Conservation (phyloP, 2,113 vertebrate genomes). For the Dicrurus megarhynchus region DNA sequence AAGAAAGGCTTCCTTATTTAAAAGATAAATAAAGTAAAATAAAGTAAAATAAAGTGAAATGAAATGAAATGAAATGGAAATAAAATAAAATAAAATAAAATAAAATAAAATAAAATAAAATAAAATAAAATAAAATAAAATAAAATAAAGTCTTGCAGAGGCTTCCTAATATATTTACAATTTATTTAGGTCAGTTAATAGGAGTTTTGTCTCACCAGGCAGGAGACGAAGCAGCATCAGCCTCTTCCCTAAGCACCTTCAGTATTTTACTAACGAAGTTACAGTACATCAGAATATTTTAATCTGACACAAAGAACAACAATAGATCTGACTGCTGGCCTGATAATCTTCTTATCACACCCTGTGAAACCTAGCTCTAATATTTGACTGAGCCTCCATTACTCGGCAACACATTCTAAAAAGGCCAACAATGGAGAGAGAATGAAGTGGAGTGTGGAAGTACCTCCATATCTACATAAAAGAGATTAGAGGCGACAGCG, state of each 20-base stretch:
- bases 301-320: constrained; percentile 81
- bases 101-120: neutral
- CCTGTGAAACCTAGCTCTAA: constrained; percentile 81
- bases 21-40: neutral
- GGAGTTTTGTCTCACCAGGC: constrained; percentile 63
- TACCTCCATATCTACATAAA: constrained; percentile 92
- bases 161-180: constrained; percentile 24
- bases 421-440: constrained; percentile 75
- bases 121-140: neutral
- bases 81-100: neutral
- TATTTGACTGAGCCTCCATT: constrained; percentile 74
- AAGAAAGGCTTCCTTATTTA: neutral
- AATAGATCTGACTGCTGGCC: constrained; percentile 73
- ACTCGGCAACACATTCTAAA: constrained; percentile 77
- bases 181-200: constrained; percentile 65
- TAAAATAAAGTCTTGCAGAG: neutral
- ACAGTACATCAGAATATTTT: constrained; percentile 77
- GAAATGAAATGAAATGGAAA: neutral
- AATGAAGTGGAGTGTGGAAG: constrained; percentile 84
- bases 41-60: neutral
- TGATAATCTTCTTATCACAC: constrained; percentile 81
- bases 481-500: constrained; percentile 92
- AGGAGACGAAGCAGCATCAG: constrained; percentile 1
- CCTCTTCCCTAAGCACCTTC: constrained; percentile 59
- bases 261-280: constrained; percentile 75